A percentile compares a stretch with the other conserved stretches of the same genome.
Evolutionary conservation across 2,888 invertebrate species (phyloP).

Genomic region (Diarsia brunnea): DNA sequence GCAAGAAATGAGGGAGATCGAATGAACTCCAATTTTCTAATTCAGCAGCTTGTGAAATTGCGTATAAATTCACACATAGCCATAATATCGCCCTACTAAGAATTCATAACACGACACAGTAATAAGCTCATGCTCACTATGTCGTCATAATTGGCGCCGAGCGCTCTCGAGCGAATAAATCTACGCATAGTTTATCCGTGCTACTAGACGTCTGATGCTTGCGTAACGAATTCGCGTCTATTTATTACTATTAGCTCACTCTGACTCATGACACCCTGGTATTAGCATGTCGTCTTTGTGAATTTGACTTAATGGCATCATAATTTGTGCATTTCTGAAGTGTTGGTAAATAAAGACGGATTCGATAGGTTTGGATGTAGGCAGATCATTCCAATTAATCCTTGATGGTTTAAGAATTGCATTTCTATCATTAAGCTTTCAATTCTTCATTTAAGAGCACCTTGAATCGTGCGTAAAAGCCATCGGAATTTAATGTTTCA

Average conservation of each 20-base stretch:
- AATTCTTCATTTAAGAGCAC: background rate
- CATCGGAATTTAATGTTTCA: conserved; percentile 33
- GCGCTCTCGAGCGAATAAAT: conserved; percentile 64
- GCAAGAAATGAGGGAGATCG: conserved; percentile 19
- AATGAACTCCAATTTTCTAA: conserved; percentile 28
- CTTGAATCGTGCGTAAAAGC: conserved; percentile 13
- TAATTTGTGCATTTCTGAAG: conserved; percentile 54
- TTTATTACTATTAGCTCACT: conserved; percentile 61
- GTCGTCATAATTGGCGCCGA: conserved; percentile 64
- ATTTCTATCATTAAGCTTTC: background rate
- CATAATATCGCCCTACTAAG: conserved; percentile 42
- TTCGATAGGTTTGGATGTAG: conserved; percentile 6
- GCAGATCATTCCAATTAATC: conserved; percentile 15
- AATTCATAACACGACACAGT: conserved; percentile 55
- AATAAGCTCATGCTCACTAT: conserved; percentile 49
- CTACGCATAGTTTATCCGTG: conserved; percentile 59
- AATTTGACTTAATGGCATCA: conserved; percentile 57
- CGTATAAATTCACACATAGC: conserved; percentile 40
- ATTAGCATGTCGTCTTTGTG: conserved; percentile 52
- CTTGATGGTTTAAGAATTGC: conserved; percentile 1
- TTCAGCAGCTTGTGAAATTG: conserved; percentile 43
- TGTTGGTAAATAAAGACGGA: conserved; percentile 39
- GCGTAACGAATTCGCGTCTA: conserved; percentile 63
- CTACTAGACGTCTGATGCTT: conserved; percentile 61
- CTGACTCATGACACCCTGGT: conserved; percentile 63